These are phyloP conservation scores for Melanostigma gelatinosum DNA, from an alignment of 2,113 vertebrate species.

Conservation along the genomic window DNA sequence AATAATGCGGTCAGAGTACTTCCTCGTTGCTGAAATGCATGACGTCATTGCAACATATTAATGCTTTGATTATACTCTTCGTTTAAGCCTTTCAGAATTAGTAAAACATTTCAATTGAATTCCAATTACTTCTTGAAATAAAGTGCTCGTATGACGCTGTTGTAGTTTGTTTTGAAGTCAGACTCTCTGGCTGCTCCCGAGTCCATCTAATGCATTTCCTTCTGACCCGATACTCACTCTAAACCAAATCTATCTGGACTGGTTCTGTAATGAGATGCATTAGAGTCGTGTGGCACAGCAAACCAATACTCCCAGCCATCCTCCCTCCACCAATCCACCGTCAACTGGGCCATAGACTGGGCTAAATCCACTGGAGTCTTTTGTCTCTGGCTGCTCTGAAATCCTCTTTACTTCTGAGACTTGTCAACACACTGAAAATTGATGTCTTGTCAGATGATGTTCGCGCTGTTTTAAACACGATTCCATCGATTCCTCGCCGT, in stretches of 20 bases:
- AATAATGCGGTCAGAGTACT: background rate
- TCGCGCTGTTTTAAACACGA: constrained; percentile 20
- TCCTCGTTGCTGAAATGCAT: background rate
- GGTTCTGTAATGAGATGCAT: constrained; percentile 49
- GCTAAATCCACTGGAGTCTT: constrained; percentile 33
- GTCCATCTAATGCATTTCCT: constrained; percentile 21
- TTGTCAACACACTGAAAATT: constrained; percentile 30
- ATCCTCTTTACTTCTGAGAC: constrained; percentile 43
- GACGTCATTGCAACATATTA: background rate
- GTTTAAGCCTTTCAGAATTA: background rate
- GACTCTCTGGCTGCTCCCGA: constrained; percentile 2
- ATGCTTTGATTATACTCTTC: background rate
- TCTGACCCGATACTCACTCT: constrained; percentile 16
- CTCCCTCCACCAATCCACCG: constrained; percentile 9
- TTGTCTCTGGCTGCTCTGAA: constrained; percentile 43
- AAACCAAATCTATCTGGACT: constrained; percentile 38
- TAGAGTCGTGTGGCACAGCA: constrained; percentile 41
- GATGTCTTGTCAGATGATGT: constrained; percentile 49
- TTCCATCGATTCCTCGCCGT: constrained; percentile 46
- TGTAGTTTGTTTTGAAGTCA: constrained; percentile 11
- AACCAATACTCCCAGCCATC: constrained; percentile 45
- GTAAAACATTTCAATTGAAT: background rate
- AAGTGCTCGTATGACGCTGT: background rate
- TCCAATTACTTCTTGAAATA: background rate
- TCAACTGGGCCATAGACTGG: constrained; percentile 12